phyloP scores from a whole-genome alignment of 2,888 invertebrate species.

The Apodemia hepburni region DNA sequence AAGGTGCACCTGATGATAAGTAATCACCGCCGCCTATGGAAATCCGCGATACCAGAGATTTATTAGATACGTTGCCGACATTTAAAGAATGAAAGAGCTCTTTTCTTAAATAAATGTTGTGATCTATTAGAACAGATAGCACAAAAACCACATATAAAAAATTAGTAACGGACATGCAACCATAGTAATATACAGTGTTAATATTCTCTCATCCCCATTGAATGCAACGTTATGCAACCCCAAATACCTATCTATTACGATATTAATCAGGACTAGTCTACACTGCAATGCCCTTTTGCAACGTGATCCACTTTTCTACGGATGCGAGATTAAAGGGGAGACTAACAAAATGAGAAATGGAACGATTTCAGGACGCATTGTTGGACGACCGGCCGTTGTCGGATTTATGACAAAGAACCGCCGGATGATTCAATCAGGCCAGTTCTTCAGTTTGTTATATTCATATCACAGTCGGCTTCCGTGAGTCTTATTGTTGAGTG shows the following conservation, averaged over 20 bases:
- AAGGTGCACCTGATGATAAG: too few relatives aligned
- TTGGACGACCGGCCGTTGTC: constrained; percentile 73
- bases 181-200: too few relatives aligned
- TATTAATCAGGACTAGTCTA: constrained; percentile 72
- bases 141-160: too few relatives aligned
- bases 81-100: too few relatives aligned
- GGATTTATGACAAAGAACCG: constrained; percentile 79
- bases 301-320: constrained; percentile 78
- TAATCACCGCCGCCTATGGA: too few relatives aligned
- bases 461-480: constrained; percentile 65
- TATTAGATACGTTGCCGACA: too few relatives aligned
- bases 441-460: constrained; percentile 78
- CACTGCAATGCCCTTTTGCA: constrained; percentile 75
- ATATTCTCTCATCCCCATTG: not conserved
- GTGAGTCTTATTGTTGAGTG: constrained; percentile 65
- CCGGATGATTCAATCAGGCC: constrained; percentile 77
- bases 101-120: too few relatives aligned
- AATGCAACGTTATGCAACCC: constrained; percentile 21
- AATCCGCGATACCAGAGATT: too few relatives aligned
- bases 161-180: too few relatives aligned
- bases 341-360: constrained; percentile 79
- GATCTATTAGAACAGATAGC: too few relatives aligned
- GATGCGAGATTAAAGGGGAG: constrained; percentile 78
- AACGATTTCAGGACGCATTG: constrained; percentile 79
- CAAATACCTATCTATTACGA: constrained; percentile 45